Evolutionary conservation across 2,797 vertebrate genomes (phyloP).

Genomic region (Bradypodion pumilum): DNA sequence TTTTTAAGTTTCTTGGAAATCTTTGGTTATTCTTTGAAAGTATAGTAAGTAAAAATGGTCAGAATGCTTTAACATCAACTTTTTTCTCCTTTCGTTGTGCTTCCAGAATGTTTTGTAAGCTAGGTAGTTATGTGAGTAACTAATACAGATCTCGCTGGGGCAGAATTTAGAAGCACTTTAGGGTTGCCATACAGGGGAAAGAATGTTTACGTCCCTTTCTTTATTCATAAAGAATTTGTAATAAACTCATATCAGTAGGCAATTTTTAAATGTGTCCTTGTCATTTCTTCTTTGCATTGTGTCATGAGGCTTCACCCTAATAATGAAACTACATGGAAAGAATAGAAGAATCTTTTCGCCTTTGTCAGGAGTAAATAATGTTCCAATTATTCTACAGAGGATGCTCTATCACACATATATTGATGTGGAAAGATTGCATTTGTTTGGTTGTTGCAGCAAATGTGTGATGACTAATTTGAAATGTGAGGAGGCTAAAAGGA

Average conservation of each 20-base stretch:
- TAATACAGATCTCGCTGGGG: background rate
- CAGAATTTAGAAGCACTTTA: background rate
- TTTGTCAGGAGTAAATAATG: background rate
- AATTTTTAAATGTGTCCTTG: background rate
- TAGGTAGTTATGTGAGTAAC: background rate
- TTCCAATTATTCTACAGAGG: background rate
- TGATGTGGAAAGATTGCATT: constrained; percentile 2
- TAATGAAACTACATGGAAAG: background rate
- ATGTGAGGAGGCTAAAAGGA: constrained; percentile 1
- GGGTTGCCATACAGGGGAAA: background rate
- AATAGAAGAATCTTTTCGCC: background rate
- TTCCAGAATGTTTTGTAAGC: background rate
- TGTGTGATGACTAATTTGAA: constrained; percentile 12
- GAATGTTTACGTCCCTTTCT: background rate
- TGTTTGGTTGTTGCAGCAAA: constrained; percentile 14
- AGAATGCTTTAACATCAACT: background rate
- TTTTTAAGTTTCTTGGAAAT: background rate
- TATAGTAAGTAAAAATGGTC: background rate
- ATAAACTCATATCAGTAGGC: background rate
- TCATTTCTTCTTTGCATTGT: background rate
- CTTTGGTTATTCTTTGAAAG: background rate
- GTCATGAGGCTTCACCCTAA: background rate
- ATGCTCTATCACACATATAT: constrained; percentile 4
- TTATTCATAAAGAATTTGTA: background rate
- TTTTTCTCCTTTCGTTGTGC: background rate